phyloP scores from a whole-genome alignment of 2,888 invertebrate species.

The Frankliniella fusca region DNA sequence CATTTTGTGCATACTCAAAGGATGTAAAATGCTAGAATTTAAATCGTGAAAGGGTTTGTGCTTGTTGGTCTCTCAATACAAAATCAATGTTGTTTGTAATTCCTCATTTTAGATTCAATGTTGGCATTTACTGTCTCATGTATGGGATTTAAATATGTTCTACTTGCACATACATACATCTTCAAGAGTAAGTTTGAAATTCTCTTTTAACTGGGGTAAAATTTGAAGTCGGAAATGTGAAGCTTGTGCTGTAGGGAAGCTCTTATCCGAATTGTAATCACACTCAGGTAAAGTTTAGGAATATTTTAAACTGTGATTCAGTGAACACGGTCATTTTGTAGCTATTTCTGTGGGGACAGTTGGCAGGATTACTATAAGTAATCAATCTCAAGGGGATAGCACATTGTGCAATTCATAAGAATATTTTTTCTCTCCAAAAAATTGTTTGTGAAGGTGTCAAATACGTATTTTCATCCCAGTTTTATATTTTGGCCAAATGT shows the following conservation, averaged over 20 bases:
- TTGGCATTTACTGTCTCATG: background rate
- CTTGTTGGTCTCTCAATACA: background rate
- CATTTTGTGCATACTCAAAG: background rate
- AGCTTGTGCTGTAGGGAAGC: no score
- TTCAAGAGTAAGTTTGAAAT: no score
- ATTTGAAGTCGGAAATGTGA: no score
- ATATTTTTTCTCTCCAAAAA: background rate
- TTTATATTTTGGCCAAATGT: slow-evolving; percentile 17
- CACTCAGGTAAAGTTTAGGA: background rate
- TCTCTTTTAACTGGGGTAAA: no score
- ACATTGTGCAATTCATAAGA: background rate
- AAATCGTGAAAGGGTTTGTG: background rate
- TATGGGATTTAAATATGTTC: background rate
- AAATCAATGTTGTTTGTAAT: background rate
- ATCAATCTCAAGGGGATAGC: background rate
- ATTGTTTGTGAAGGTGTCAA: background rate
- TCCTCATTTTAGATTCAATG: background rate
- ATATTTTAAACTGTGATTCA: slow-evolving; percentile 1
- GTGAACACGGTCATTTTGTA: background rate
- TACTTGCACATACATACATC: no score
- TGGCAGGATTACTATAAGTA: background rate
- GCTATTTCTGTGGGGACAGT: background rate
- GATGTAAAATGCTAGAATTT: background rate
- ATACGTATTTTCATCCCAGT: slow-evolving; percentile 26
- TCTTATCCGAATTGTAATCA: background rate